Conservation (phyloP, 1,140 invertebrate species). For the Euwallacea similis region DNA sequence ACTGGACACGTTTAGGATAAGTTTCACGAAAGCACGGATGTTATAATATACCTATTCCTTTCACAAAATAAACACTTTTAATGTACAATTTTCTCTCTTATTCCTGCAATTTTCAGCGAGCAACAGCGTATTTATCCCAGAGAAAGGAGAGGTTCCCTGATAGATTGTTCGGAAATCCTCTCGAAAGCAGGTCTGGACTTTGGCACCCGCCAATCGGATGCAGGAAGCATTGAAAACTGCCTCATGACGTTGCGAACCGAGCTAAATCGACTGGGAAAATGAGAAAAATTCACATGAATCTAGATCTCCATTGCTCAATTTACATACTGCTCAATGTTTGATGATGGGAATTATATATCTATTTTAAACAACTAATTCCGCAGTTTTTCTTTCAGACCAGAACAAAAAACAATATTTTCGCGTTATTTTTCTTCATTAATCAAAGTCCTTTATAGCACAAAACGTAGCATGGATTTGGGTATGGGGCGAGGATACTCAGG, state of each 20-base stretch:
- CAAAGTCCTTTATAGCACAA: conserved; percentile 2
- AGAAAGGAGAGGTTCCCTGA: conserved; percentile 1
- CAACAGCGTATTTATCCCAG: background rate
- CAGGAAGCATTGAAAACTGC: conserved; percentile 24
- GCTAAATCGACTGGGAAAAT: conserved; percentile 19
- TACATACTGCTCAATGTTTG: background rate
- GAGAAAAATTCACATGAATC: background rate
- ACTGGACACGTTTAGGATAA: conserved; percentile 28
- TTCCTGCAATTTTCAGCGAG: too few relatives aligned
- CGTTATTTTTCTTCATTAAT: background rate
- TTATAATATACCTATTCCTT: too few relatives aligned
- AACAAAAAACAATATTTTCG: background rate
- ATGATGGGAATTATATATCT: too few relatives aligned
- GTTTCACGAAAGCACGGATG: background rate
- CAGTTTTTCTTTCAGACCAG: background rate
- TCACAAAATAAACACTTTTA: too few relatives aligned
- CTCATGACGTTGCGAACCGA: conserved; percentile 17
- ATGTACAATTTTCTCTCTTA: too few relatives aligned
- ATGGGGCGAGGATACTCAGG: conserved; percentile 3
- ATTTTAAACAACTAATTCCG: too few relatives aligned
- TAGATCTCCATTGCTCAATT: background rate
- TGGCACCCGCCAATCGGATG: conserved; percentile 17
- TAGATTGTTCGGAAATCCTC: conserved; percentile 15
- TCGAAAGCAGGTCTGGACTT: conserved; percentile 19
- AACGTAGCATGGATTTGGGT: conserved; percentile 8